A percentile compares a stretch with the other conserved stretches of the same genome.
Evolutionary conservation across 2,888 invertebrate species (phyloP).

Genomic region (Nomada fabriciana): DNA sequence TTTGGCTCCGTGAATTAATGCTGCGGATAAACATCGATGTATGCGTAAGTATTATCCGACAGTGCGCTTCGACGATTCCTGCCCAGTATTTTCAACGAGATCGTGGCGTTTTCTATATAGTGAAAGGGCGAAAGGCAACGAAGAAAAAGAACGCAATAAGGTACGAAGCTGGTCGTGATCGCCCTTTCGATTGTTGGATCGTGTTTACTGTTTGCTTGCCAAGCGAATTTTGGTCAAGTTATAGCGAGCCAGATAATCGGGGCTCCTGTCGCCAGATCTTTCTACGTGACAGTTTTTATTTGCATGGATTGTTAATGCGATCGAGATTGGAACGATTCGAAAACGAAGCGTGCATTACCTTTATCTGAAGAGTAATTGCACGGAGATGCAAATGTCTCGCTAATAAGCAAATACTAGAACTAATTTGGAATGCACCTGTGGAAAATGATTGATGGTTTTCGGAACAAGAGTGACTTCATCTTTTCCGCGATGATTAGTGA

Average conservation of each 20-base stretch:
- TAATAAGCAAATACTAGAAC: background rate
- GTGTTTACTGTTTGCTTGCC: constrained; percentile 69
- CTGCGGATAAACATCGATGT: background rate
- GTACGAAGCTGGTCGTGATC: background rate
- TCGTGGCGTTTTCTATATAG: background rate
- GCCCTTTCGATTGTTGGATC: constrained; percentile 41
- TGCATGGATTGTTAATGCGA: constrained; percentile 31
- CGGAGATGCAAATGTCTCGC: background rate
- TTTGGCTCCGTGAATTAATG: constrained; percentile 21
- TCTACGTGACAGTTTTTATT: constrained; percentile 10
- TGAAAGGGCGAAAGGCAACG: background rate
- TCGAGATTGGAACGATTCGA: constrained; percentile 46
- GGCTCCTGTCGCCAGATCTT: constrained; percentile 18
- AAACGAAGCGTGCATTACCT: background rate
- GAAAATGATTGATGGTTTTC: background rate
- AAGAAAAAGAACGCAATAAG: constrained; percentile 11
- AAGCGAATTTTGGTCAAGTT: constrained; percentile 69
- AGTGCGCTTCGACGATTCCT: background rate
- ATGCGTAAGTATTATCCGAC: background rate
- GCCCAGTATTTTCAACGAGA: too few relatives aligned
- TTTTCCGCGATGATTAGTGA: constrained; percentile 11
- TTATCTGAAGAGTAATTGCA: background rate
- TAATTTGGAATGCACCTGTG: constrained; percentile 3
- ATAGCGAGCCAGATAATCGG: constrained; percentile 23
- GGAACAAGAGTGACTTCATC: constrained; percentile 2